Percentiles rank a stretch among this genome's conserved stretches.
phyloP scores from a whole-genome alignment of 2,888 invertebrate species.

The Orthosia cruda region DNA sequence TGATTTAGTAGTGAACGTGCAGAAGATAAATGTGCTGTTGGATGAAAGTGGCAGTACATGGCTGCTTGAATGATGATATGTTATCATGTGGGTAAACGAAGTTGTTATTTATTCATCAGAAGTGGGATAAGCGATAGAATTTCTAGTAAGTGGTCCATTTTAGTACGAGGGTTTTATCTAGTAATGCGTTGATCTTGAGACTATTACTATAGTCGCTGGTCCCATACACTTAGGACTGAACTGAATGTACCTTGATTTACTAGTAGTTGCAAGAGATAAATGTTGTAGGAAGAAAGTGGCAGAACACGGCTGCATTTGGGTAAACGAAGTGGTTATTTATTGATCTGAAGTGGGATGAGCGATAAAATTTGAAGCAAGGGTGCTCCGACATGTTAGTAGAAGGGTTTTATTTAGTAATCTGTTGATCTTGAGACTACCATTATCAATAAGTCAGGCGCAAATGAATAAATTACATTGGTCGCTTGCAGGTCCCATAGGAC shows the following conservation, averaged over 20 bases:
- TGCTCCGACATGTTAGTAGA: background rate
- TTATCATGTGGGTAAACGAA: conserved; percentile 33
- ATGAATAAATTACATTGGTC: conserved; percentile 58
- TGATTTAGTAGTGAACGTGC: conserved; percentile 61
- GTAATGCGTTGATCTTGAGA: too few relatives aligned
- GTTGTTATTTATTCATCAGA: conserved; percentile 47
- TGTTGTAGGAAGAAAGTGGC: conserved; percentile 37
- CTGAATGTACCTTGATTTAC: conserved; percentile 57
- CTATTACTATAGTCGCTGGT: too few relatives aligned
- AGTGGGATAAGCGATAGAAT: background rate
- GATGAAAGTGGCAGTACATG: conserved; percentile 28
- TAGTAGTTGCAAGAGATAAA: conserved; percentile 54
- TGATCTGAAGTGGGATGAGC: conserved; percentile 15
- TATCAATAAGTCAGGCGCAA: conserved; percentile 59
- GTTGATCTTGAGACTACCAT: conserved; percentile 21
- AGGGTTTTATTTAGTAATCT: background rate
- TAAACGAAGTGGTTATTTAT: conserved; percentile 42
- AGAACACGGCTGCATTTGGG: conserved; percentile 11
- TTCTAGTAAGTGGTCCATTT: background rate
- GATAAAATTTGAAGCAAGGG: background rate
- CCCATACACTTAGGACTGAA: conserved; percentile 51
- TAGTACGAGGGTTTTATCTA: too few relatives aligned
- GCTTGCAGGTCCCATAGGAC: conserved; percentile 42
- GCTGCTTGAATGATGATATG: conserved; percentile 33
- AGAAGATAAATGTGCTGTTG: conserved; percentile 48